Conservation (phyloP, 2,113 vertebrate species). For the Melanocharis versteri region DNA sequence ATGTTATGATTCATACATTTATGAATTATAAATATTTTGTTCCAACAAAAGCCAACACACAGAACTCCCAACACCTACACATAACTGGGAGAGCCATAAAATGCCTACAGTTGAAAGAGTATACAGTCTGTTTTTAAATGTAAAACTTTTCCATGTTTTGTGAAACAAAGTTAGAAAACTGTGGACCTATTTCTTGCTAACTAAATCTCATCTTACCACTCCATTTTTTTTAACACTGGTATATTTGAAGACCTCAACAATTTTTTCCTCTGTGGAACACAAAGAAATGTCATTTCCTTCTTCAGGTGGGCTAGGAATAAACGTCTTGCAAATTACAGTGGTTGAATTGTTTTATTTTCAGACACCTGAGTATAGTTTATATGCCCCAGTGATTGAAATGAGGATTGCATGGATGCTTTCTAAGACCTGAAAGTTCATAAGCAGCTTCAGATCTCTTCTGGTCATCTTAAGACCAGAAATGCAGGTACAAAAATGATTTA, state of each 20-base stretch:
- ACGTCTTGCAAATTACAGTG: background rate
- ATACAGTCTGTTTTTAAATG: background rate
- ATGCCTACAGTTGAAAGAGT: background rate
- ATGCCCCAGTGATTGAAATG: background rate
- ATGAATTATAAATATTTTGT: constrained; percentile 38
- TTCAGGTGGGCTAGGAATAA: background rate
- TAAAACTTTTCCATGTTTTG: background rate
- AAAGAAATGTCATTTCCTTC: background rate
- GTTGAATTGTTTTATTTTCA: background rate
- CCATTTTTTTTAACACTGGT: background rate
- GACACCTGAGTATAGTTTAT: background rate
- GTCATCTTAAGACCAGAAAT: background rate
- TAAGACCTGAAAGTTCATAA: background rate
- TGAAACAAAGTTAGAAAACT: background rate
- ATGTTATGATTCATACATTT: constrained; percentile 15
- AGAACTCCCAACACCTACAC: background rate
- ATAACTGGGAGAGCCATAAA: background rate
- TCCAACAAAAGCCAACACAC: background rate
- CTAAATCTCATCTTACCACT: background rate
- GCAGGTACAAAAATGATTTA: background rate
- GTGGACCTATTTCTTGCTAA: background rate
- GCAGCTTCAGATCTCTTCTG: background rate
- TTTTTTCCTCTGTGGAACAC: background rate
- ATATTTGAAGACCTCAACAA: background rate
- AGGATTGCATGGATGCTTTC: background rate